These are phyloP conservation scores for Sebastes baramenuke DNA, from an alignment of 2,797 vertebrate genomes.

Conservation along the genomic window DNA sequence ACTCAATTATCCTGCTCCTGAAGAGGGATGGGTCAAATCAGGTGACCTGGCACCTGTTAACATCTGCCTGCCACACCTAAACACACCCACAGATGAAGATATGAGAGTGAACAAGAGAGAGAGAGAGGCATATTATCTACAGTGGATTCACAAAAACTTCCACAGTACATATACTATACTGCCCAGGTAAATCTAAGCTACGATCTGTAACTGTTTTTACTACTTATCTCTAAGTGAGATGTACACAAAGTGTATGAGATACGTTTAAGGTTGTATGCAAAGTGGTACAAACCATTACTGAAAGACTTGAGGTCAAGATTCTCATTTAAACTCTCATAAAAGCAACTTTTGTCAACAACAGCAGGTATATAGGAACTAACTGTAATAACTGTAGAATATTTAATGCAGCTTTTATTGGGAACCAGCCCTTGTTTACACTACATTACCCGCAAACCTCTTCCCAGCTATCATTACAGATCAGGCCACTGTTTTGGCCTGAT, in stretches of 20 bases:
- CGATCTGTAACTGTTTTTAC: background rate
- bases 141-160: background rate
- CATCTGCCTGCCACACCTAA: slow-evolving; percentile 3
- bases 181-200: background rate
- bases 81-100: slow-evolving; percentile 8
- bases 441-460: background rate
- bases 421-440: background rate
- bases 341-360: background rate
- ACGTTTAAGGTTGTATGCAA: background rate
- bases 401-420: background rate
- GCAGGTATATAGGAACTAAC: background rate
- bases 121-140: background rate
- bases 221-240: background rate
- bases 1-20: background rate
- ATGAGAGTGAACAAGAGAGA: background rate
- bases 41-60: slow-evolving; percentile 9
- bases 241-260: background rate
- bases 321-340: background rate
- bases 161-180: background rate
- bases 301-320: background rate
- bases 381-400: background rate
- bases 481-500: background rate
- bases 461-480: background rate
- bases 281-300: background rate
- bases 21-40: slow-evolving; percentile 7